Conservation (phyloP, 2,888 invertebrate genomes). For the Mesorhabditis spiculigera region DNA sequence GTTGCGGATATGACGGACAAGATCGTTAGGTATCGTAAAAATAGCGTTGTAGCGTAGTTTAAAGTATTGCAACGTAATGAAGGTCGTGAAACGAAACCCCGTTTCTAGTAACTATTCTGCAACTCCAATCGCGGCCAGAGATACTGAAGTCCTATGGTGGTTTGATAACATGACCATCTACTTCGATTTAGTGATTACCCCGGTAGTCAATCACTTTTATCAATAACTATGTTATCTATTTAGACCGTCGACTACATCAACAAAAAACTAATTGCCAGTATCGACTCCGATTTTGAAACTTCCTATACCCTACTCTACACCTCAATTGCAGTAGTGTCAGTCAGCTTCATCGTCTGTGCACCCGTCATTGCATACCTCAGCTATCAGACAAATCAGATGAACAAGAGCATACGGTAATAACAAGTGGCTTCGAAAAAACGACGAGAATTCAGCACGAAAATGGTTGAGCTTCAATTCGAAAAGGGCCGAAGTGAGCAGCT, state of each 20-base stretch:
- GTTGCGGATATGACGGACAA: background rate
- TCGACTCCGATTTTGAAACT: background rate
- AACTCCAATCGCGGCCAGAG: background rate
- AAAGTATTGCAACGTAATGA: no score
- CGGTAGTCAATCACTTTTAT: background rate
- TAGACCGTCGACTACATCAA: background rate
- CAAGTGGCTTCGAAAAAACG: background rate
- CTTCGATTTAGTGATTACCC: background rate
- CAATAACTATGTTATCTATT: background rate
- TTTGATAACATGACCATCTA: background rate
- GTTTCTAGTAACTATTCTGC: no score
- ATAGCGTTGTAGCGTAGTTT: no score
- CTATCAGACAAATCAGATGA: background rate
- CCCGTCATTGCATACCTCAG: background rate
- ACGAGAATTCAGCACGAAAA: background rate
- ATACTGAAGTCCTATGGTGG: background rate
- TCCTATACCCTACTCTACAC: background rate
- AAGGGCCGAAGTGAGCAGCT: background rate
- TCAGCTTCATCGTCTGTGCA: background rate
- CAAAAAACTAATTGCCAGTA: background rate
- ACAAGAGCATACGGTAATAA: background rate
- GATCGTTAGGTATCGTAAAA: background rate
- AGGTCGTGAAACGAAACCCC: no score
- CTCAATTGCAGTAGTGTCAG: background rate
- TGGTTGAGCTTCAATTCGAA: background rate